A percentile compares a stretch with the other conserved stretches of the same genome.
Conservation (phyloP, 1,140 invertebrate genomes). For the Trialeurodes vaporariorum region DNA sequence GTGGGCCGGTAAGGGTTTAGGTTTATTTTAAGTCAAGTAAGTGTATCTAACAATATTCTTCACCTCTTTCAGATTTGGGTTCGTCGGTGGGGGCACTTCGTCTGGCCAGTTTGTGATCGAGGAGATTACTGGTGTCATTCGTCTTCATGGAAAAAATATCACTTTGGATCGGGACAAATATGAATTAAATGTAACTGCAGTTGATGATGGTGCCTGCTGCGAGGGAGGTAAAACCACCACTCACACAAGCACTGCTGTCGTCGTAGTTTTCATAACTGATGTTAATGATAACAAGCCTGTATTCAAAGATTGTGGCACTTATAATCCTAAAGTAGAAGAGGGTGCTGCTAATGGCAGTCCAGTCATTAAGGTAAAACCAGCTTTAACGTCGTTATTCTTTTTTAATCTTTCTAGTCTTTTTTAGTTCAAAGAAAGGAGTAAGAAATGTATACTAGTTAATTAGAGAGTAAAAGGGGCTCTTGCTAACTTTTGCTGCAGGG, state of each 20-base stretch:
- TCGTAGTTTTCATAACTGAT: constrained; percentile 92
- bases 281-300: constrained; percentile 92
- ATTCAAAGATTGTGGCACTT: constrained; percentile 83
- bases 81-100: constrained; percentile 76
- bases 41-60: not conserved
- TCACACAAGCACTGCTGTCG: constrained; percentile 87
- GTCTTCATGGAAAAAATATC: constrained; percentile 71
- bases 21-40: not conserved
- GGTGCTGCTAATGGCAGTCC: constrained; percentile 83
- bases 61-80: constrained; percentile 55
- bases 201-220: constrained; percentile 88
- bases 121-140: constrained; percentile 87
- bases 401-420: too few relatives aligned
- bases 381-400: too few relatives aligned
- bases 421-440: too few relatives aligned
- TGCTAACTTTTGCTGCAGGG: too few relatives aligned
- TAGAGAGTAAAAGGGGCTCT: too few relatives aligned
- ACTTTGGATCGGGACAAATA: constrained; percentile 79
- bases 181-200: constrained; percentile 84
- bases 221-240: constrained; percentile 70
- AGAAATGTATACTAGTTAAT: too few relatives aligned
- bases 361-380: constrained; percentile 70
- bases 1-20: too few relatives aligned
- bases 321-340: constrained; percentile 86
- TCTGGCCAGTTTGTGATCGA: constrained; percentile 91